Conservation (phyloP, 2,888 invertebrate species). For the Macrosoma leucophasiata region DNA sequence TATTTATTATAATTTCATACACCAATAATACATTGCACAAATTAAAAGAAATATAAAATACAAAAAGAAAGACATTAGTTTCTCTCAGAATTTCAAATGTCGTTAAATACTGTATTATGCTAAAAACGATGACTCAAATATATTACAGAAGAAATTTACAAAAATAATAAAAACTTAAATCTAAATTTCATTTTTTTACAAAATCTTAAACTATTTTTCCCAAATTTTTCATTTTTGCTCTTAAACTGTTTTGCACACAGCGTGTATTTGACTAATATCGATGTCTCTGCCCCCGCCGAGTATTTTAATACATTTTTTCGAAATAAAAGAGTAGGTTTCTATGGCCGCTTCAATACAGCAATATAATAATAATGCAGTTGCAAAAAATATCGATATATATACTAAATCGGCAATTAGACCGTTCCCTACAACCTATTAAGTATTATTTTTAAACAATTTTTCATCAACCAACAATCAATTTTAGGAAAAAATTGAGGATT, state of each 20-base stretch:
- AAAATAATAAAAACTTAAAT: no score
- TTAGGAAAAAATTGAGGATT: slow-evolving; percentile 55
- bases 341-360: slow-evolving; percentile 59
- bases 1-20: slow-evolving; percentile 6
- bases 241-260: no score
- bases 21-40: slow-evolving; percentile 7
- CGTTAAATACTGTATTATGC: no score
- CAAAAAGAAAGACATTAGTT: no score
- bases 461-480: slow-evolving; percentile 46
- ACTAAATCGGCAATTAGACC: slow-evolving; percentile 33
- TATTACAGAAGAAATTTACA: no score
- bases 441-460: slow-evolving; percentile 41
- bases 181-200: no score
- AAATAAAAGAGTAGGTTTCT: slow-evolving; percentile 45
- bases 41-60: slow-evolving; percentile 6
- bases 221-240: no score
- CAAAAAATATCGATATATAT: slow-evolving; percentile 57
- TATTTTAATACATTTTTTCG: slow-evolving; percentile 34
- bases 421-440: slow-evolving; percentile 47
- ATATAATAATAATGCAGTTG: slow-evolving; percentile 50
- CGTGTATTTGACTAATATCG: no score
- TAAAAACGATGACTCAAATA: no score
- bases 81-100: no score
- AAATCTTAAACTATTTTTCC: no score
- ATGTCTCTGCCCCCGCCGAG: slow-evolving; percentile 37